Percentiles rank a stretch among this genome's conserved stretches.
These are phyloP conservation scores for Discoglossus pictus DNA, from an alignment of 2,797 vertebrate species.

Conservation along the genomic window DNA sequence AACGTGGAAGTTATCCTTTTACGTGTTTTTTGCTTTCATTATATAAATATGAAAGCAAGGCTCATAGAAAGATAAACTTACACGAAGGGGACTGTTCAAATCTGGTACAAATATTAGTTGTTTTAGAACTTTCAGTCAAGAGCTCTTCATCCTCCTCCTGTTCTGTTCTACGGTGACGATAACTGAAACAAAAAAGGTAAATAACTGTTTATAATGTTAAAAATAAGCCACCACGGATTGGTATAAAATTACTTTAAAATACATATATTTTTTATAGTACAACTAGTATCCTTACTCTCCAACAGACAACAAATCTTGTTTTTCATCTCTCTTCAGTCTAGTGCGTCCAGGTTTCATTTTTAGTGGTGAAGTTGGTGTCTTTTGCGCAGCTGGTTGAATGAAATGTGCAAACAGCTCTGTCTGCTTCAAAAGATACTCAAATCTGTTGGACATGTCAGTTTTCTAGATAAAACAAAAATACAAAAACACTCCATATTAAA, in stretches of 20 bases:
- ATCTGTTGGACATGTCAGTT: constrained; percentile 96
- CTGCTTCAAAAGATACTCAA: constrained; percentile 97
- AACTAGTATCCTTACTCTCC: constrained; percentile 86
- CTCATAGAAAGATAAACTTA: no score
- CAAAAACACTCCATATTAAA: not conserved
- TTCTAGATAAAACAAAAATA: constrained; percentile 69
- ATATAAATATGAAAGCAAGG: no score
- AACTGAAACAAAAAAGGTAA: constrained; percentile 65
- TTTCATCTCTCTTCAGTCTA: constrained; percentile 95
- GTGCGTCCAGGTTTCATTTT: constrained; percentile 99
- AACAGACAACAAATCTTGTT: constrained; percentile 91
- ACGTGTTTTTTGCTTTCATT: no score
- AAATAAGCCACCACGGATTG: no score
- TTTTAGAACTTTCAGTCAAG: constrained; percentile 91
- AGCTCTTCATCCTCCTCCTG: constrained; percentile 98
- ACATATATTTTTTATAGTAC: not conserved
- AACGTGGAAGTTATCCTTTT: no score
- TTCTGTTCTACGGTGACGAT: constrained; percentile 94
- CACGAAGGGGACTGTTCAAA: constrained; percentile 97
- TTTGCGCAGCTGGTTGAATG: constrained; percentile 97
- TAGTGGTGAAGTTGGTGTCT: constrained; percentile 96
- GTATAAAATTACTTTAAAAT: no score
- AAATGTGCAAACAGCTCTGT: constrained; percentile 98
- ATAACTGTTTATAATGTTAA: no score
- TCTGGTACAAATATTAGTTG: constrained; percentile 92